Percentiles rank a stretch among this genome's conserved stretches.
phyloP scores from a whole-genome alignment of 35 echinoderm and acorn worm species.

The Lytechinus variegatus region DNA sequence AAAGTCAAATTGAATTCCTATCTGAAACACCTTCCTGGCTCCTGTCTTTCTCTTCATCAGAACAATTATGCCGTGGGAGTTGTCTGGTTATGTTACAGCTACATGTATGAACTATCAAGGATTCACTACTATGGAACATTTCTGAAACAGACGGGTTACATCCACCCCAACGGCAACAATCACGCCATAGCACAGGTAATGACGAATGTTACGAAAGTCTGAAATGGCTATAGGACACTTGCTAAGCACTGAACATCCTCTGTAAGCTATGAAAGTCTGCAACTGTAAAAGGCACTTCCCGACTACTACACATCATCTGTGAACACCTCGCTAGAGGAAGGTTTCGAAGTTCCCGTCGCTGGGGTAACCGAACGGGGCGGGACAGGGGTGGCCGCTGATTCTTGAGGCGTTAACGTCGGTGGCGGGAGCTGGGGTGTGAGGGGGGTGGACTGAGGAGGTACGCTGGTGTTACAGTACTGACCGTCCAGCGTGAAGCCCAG shows the following conservation, averaged over 20 bases:
- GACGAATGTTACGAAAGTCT: too few relatives aligned
- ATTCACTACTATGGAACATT: neutral
- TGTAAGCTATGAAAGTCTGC: neutral
- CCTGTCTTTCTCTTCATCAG: too few relatives aligned
- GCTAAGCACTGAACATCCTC: too few relatives aligned
- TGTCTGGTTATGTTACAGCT: too few relatives aligned
- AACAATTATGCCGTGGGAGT: too few relatives aligned
- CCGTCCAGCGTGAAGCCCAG: constrained; percentile 84
- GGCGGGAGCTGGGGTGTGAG: neutral
- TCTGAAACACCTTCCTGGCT: too few relatives aligned
- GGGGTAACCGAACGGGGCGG: neutral
- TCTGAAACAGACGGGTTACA: neutral
- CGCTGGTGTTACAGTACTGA: constrained; percentile 65
- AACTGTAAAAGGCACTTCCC: neutral
- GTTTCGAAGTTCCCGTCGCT: neutral
- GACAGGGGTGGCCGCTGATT: neutral
- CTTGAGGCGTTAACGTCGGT: neutral
- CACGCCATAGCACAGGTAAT: neutral
- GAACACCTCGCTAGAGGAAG: constrained; percentile 5
- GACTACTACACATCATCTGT: neutral
- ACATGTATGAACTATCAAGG: neutral
- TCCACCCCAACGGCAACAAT: neutral
- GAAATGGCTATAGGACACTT: too few relatives aligned
- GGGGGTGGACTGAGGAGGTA: neutral
- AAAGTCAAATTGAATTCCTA: too few relatives aligned